A percentile compares a stretch with the other conserved stretches of the same genome.
Evolutionary conservation across 2,113 vertebrate genomes (phyloP).

Genomic region (Bagarius yarrelli): DNA sequence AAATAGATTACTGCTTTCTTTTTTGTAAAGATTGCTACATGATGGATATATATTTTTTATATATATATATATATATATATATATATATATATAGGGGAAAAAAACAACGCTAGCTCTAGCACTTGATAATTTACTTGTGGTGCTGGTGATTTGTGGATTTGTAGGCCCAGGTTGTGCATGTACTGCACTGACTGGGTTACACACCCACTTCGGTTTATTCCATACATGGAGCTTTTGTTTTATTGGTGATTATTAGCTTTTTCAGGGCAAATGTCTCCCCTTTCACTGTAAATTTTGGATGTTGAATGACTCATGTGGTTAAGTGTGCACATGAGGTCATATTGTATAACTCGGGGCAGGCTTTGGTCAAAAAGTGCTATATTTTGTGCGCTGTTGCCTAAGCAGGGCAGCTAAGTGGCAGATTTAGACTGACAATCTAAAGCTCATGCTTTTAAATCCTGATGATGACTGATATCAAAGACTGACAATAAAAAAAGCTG

Average conservation of each 20-base stretch:
- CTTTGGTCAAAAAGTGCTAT: neutral
- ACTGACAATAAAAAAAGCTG: no score
- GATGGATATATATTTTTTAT: neutral
- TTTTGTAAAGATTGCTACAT: neutral
- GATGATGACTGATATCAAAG: neutral
- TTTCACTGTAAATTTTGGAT: neutral
- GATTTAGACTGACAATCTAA: neutral
- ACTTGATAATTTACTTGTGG: neutral
- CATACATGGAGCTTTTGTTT: neutral
- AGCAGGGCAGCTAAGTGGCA: neutral
- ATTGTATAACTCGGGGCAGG: neutral
- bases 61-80: no score
- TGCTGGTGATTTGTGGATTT: neutral
- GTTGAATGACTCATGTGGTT: neutral
- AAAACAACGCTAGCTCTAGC: neutral
- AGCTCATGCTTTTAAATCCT: neutral
- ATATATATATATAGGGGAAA: no score
- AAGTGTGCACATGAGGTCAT: neutral
- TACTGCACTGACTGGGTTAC: neutral
- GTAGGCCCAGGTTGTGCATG: neutral
- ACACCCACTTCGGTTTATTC: neutral
- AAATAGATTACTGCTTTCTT: neutral
- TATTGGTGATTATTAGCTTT: neutral
- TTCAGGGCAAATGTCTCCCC: neutral
- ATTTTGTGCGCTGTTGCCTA: neutral